These are phyloP conservation scores for Sitta carolinensis DNA, from an alignment of 2,797 vertebrate genomes.

Conservation along the genomic window DNA sequence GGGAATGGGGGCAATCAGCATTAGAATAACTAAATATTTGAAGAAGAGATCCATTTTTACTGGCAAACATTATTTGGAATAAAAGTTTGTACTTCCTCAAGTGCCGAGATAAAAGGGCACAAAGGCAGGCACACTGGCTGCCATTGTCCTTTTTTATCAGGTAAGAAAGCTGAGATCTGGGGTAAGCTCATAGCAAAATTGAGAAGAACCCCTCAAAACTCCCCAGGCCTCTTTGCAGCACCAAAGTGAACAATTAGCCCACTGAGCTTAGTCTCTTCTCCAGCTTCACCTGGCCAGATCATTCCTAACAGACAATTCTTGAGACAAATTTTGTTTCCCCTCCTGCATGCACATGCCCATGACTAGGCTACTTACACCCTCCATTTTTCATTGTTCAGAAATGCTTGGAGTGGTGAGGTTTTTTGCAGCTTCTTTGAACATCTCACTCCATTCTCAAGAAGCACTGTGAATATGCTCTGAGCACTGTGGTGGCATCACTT, in stretches of 20 bases:
- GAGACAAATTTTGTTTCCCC: not conserved
- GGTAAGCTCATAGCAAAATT: not conserved
- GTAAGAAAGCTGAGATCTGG: not conserved
- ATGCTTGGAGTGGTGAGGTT: accelerated
- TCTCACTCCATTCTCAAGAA: not conserved
- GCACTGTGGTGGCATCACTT: not conserved
- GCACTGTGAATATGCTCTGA: not conserved
- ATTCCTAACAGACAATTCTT: not conserved
- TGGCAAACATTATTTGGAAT: slow-evolving; percentile 4
- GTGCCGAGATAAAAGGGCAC: not conserved
- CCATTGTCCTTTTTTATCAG: not conserved
- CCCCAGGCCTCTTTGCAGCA: not conserved
- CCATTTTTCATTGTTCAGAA: not conserved
- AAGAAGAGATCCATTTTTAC: slow-evolving; percentile 45
- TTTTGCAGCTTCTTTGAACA: not conserved
- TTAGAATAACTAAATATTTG: slow-evolving; percentile 57
- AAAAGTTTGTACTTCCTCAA: slow-evolving; percentile 33
- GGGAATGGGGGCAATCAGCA: slow-evolving; percentile 20
- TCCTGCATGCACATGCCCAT: not conserved
- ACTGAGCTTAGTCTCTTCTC: not conserved
- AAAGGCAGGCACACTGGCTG: not conserved
- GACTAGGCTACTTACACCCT: not conserved
- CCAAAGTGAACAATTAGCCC: not conserved
- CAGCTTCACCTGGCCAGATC: not conserved
- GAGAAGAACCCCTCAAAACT: not conserved